Conservation (phyloP, 2,888 invertebrate species). For the Euzetes globulus region DNA sequence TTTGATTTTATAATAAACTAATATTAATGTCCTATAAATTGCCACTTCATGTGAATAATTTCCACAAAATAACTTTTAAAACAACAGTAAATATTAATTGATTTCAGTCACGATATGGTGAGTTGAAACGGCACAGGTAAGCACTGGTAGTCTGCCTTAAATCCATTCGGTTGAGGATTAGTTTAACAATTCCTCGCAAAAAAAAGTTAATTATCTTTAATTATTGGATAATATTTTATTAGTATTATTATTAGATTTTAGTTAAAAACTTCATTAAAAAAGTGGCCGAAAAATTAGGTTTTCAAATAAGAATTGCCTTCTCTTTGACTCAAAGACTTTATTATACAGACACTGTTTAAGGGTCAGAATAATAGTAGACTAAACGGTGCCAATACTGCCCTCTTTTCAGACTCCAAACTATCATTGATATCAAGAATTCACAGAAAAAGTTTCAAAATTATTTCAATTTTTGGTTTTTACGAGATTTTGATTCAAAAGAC, state of each 20-base stretch:
- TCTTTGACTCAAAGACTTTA: too few relatives aligned
- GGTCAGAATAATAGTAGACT: background rate
- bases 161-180: background rate
- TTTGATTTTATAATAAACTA: background rate
- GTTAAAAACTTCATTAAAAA: too few relatives aligned
- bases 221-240: too few relatives aligned
- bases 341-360: too few relatives aligned
- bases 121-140: background rate
- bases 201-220: too few relatives aligned
- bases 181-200: background rate
- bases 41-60: conserved; percentile 19
- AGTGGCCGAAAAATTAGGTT: too few relatives aligned
- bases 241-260: too few relatives aligned
- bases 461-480: too few relatives aligned
- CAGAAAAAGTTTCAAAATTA: too few relatives aligned
- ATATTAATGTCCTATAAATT: conserved; percentile 27
- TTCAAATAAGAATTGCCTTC: too few relatives aligned
- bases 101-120: conserved; percentile 18
- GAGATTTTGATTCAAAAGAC: too few relatives aligned
- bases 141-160: background rate
- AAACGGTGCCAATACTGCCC: conserved; percentile 17
- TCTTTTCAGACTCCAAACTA: background rate
- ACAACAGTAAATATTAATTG: conserved; percentile 1
- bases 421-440: too few relatives aligned
- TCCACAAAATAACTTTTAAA: conserved; percentile 18